phyloP scores from a whole-genome alignment of 2,888 invertebrate species.

The Coleophora deauratella region DNA sequence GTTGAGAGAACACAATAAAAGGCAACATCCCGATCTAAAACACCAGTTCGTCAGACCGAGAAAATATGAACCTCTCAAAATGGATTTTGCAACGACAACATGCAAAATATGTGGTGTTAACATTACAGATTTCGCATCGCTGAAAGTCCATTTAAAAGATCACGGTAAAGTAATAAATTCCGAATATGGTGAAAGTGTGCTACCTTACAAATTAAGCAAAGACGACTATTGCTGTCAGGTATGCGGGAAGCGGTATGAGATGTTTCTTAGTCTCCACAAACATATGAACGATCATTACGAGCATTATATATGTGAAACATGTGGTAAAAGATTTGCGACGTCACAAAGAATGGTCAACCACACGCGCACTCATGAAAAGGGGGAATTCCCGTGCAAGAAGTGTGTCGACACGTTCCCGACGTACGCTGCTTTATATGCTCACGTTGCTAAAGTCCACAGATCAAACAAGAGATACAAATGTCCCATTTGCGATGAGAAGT shows the following conservation, averaged over 20 bases:
- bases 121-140: slow-evolving; percentile 38
- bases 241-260: slow-evolving; percentile 58
- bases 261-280: slow-evolving; percentile 58
- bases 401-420: slow-evolving; percentile 48
- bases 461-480: slow-evolving; percentile 61
- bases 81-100: slow-evolving; percentile 46
- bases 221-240: slow-evolving; percentile 56
- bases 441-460: slow-evolving; percentile 51
- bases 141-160: slow-evolving; percentile 45
- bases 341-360: slow-evolving; percentile 59
- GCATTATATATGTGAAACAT: slow-evolving; percentile 62
- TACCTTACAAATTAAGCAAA: slow-evolving; percentile 57
- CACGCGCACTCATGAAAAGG: slow-evolving; percentile 48
- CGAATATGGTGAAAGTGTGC: slow-evolving; percentile 49
- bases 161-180: slow-evolving; percentile 48
- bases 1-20: slow-evolving; percentile 47
- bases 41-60: slow-evolving; percentile 38
- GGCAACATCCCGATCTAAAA: slow-evolving; percentile 37
- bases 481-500: slow-evolving; percentile 62
- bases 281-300: slow-evolving; percentile 67
- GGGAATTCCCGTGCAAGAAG: slow-evolving; percentile 54
- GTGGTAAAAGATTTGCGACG: slow-evolving; percentile 59
- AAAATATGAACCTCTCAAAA: slow-evolving; percentile 61
- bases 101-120: slow-evolving; percentile 47
- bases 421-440: slow-evolving; percentile 48